Evolutionary conservation across 2,888 invertebrate species (phyloP).

Genomic region (Drosophila robusta): DNA sequence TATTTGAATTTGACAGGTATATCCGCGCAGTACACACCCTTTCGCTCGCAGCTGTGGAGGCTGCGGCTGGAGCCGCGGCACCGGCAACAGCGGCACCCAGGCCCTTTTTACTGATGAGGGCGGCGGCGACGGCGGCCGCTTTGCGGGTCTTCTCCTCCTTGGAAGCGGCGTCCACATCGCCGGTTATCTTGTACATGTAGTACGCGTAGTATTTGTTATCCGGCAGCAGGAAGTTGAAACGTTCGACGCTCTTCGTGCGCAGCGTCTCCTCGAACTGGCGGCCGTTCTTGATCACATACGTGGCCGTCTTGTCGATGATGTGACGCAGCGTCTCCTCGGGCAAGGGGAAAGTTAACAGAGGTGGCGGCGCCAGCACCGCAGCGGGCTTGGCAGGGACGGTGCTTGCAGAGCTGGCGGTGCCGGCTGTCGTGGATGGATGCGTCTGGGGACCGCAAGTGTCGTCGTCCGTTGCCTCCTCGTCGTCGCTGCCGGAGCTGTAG

Average conservation of each 20-base stretch:
- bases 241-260: conserved; percentile 92
- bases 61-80: conserved; percentile 22
- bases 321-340: conserved; percentile 94
- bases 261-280: conserved; percentile 96
- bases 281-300: conserved; percentile 98
- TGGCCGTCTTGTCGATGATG: conserved; percentile 98
- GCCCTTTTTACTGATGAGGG: conserved; percentile 78
- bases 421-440: conserved; percentile 2
- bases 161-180: conserved; percentile 81
- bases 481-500: conserved; percentile 86
- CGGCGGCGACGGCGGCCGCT: conserved; percentile 81
- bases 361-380: conserved; percentile 42
- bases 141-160: conserved; percentile 82
- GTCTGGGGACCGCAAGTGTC: conserved; percentile 31
- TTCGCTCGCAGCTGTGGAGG: conserved; percentile 20
- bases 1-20: too few relatives aligned
- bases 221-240: conserved; percentile 94
- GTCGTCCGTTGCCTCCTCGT: conserved; percentile 80
- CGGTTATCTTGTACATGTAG: conserved; percentile 89
- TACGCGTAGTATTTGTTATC: conserved; percentile 92
- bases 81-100: conserved; percentile 44
- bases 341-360: conserved; percentile 85
- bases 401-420: neutral
- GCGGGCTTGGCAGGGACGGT: neutral
- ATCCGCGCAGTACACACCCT: conserved; percentile 36